phyloP scores from a whole-genome alignment of 2,888 invertebrate species.

The Melikaiella ostensackeni region DNA sequence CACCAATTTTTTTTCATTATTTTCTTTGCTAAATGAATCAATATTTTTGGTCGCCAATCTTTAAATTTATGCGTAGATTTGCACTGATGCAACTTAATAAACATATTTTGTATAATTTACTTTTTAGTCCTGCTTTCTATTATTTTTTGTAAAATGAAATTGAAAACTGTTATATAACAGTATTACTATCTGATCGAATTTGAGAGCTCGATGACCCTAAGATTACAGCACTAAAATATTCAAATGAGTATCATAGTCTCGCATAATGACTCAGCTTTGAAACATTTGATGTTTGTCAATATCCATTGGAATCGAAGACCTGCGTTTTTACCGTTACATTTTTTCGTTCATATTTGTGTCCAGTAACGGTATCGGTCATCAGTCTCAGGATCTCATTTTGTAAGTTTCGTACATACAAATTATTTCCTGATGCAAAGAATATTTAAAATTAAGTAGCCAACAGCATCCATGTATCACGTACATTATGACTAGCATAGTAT shows the following conservation, averaged over 20 bases:
- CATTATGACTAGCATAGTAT: not conserved
- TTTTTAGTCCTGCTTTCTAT: too few species aligned
- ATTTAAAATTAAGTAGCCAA: not conserved
- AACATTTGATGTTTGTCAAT: conserved; percentile 32
- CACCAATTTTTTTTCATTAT: too few species aligned
- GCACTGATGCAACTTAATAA: too few species aligned
- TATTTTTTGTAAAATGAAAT: too few species aligned
- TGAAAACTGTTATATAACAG: not conserved
- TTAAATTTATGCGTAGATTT: too few species aligned
- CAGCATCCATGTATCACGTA: not conserved
- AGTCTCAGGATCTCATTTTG: conserved; percentile 52
- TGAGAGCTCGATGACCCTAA: not conserved
- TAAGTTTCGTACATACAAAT: conserved; percentile 46
- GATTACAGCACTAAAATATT: not conserved
- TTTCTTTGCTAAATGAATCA: too few species aligned
- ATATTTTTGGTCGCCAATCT: too few species aligned
- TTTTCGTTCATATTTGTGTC: conserved; percentile 63
- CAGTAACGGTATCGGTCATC: conserved; percentile 63
- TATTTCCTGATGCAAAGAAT: not conserved
- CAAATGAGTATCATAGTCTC: conserved; percentile 1
- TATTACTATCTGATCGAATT: not conserved
- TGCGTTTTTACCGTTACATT: conserved; percentile 66
- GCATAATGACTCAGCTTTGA: conserved; percentile 17
- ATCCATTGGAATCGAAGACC: conserved; percentile 27
- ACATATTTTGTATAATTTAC: too few species aligned